phyloP scores from a whole-genome alignment of 2,888 invertebrate species.

The Cantharis flavilabris region DNA sequence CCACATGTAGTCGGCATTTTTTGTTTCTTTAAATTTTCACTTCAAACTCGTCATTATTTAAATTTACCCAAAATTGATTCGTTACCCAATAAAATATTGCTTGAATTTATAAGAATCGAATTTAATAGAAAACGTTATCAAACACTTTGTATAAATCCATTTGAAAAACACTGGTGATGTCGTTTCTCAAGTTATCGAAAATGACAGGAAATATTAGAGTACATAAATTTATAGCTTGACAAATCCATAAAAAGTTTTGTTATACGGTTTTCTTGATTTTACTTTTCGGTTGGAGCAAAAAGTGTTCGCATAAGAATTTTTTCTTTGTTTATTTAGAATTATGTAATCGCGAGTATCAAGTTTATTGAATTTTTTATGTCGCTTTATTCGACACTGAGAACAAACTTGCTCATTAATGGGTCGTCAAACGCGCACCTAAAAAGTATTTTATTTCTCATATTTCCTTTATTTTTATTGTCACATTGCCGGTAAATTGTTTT shows the following conservation, averaged over 20 bases:
- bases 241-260: not conserved
- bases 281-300: not conserved
- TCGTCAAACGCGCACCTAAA: not conserved
- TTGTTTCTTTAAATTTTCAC: not conserved
- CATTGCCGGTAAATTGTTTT: not conserved
- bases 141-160: not conserved
- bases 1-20: constrained; percentile 10
- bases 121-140: not conserved
- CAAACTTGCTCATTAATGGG: not conserved
- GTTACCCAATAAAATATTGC: not conserved
- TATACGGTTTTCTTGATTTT: not conserved
- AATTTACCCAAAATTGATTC: not conserved
- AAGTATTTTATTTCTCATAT: not conserved
- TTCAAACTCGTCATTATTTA: not conserved
- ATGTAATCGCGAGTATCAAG: not conserved
- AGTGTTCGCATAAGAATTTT: not conserved
- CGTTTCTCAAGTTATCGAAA: not conserved
- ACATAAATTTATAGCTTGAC: not conserved
- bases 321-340: not conserved
- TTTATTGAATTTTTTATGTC: not conserved
- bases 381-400: not conserved
- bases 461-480: not conserved
- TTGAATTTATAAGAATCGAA: not conserved
- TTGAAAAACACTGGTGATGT: not conserved
- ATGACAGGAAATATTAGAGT: not conserved